Evolutionary conservation across 2,113 vertebrate genomes (phyloP), one percentile per base, ranked within the genome.

Genomic region (Mionectes macconnelli): DNA sequence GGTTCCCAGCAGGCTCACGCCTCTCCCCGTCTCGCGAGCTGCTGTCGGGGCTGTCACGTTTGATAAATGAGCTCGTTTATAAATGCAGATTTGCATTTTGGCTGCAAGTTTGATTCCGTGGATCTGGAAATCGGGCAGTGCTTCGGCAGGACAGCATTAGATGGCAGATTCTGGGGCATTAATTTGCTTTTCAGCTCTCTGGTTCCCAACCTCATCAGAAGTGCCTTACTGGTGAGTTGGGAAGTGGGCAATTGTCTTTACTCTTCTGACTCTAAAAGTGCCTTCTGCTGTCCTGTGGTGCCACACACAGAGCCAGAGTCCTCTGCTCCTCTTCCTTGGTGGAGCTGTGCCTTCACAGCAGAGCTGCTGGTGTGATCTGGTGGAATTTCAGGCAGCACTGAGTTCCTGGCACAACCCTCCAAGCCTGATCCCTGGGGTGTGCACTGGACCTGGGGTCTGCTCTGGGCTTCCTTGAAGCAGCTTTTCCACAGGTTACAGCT

Each of bases 21-120:
- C 55, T 22, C 73, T 44, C 57, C 33, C 50, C 6, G 39, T 11
- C 81, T 73, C 16, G 1, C 7, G 2, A 4, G 90, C 70, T 52
- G 66, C 89, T 66, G 66, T 24, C 74, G 33, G 23, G 20, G 44
- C 74, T 90, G 82, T 49, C 70, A 12, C 10, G 4, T 62, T 37
- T 87, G 95, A 92, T 79, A 52, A 91, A 94, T 24, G 87, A 76
- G 87, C 39, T 79, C 4, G 19, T 89, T 92, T 86, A 49, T 68
- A 76, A 73, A 69, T 17, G 35, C 83, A 77, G 55, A 72, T 83
- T 37, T 53, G 82, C 33, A 28, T 89, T 85, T 85, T 82, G 85
- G 78, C 93, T 70, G 1, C 10, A 4, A 52, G 70, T 42, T 84
- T 55, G 11, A 21, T 66, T 75, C 84, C 4, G 0, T 3, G 33